Percentiles rank a stretch among this genome's conserved stretches.
Conservation (phyloP, 2,797 vertebrate species). For the Sebastes nivosus region DNA sequence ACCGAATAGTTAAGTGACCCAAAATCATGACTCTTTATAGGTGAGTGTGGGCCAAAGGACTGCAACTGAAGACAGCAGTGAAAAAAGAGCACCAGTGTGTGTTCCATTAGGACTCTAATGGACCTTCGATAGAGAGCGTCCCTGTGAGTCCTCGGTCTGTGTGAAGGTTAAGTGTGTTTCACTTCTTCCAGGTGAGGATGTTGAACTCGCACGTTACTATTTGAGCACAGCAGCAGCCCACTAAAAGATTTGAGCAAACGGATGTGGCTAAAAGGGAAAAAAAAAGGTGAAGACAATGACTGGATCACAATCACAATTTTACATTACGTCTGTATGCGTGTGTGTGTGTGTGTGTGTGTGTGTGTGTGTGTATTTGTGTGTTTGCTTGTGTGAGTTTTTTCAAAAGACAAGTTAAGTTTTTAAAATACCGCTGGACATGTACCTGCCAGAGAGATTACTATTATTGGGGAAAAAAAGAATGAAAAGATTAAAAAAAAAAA, state of each 20-base stretch:
- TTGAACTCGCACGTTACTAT: conserved; percentile 17
- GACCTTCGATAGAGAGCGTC: conserved; percentile 37
- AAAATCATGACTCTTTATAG: conserved; percentile 29
- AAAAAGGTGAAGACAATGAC: conserved; percentile 67
- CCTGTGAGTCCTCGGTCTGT: conserved; percentile 26
- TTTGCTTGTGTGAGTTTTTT: conserved; percentile 58
- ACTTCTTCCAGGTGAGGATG: conserved; percentile 67
- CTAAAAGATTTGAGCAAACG: neutral
- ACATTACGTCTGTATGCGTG: conserved; percentile 38
- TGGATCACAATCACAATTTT: conserved; percentile 70
- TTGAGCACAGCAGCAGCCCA: conserved; percentile 41
- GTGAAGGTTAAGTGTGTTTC: conserved; percentile 34
- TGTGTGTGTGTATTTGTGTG: conserved; percentile 48
- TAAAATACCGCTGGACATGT: conserved; percentile 76
- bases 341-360: conserved; percentile 28
- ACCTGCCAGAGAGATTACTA: conserved; percentile 87
- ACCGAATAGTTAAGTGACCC: conserved; percentile 32
- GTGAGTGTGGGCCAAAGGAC: conserved; percentile 54
- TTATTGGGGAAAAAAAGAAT: conserved; percentile 34
- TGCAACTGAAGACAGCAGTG: conserved; percentile 51
- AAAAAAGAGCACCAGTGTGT: conserved; percentile 13
- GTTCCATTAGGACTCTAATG: conserved; percentile 29
- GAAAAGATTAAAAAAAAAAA: conserved; percentile 8
- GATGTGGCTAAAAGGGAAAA: conserved; percentile 51
- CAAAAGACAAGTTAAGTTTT: conserved; percentile 67